Percentiles rank a stretch among this genome's conserved stretches.
Evolutionary conservation across 2,888 invertebrate genomes (phyloP).

Genomic region (Leistus spinibarbis): DNA sequence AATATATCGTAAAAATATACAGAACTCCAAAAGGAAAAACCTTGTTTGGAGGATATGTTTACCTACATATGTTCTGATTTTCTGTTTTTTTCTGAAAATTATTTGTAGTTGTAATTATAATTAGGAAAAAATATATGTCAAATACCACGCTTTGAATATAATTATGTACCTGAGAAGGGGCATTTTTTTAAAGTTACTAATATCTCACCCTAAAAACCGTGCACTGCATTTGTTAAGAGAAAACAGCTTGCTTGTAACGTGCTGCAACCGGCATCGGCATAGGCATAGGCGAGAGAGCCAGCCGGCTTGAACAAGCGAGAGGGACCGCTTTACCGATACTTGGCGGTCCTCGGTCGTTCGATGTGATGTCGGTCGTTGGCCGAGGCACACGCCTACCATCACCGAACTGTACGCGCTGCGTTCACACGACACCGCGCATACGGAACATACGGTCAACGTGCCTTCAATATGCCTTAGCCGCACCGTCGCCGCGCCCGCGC

Average conservation of each 20-base stretch:
- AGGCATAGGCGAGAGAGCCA: not conserved
- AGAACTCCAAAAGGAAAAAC: too few relatives aligned
- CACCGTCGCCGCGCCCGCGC: not conserved
- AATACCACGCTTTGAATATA: too few relatives aligned
- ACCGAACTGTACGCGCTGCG: constrained; percentile 53
- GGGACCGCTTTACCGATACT: not conserved
- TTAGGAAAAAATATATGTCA: too few relatives aligned
- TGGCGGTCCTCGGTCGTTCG: not conserved
- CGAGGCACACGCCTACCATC: constrained; percentile 46
- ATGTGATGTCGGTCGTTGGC: constrained; percentile 10
- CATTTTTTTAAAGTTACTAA: too few relatives aligned
- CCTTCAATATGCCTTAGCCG: constrained; percentile 30
- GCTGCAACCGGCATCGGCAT: not conserved
- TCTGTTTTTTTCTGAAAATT: too few relatives aligned
- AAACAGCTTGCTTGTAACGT: not conserved
- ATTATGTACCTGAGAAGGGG: too few relatives aligned
- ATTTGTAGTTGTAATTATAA: too few relatives aligned
- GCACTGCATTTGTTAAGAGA: not conserved
- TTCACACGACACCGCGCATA: constrained; percentile 56
- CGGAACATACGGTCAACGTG: constrained; percentile 46
- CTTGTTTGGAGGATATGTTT: too few relatives aligned
- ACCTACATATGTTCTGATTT: too few relatives aligned
- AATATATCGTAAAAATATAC: too few relatives aligned
- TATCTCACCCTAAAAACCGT: not conserved
- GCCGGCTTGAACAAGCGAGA: not conserved